A percentile compares a stretch with the other conserved stretches of the same genome.
These are phyloP conservation scores for Telmatherina bonti DNA, from an alignment of 2,797 vertebrate species.

Conservation along the genomic window DNA sequence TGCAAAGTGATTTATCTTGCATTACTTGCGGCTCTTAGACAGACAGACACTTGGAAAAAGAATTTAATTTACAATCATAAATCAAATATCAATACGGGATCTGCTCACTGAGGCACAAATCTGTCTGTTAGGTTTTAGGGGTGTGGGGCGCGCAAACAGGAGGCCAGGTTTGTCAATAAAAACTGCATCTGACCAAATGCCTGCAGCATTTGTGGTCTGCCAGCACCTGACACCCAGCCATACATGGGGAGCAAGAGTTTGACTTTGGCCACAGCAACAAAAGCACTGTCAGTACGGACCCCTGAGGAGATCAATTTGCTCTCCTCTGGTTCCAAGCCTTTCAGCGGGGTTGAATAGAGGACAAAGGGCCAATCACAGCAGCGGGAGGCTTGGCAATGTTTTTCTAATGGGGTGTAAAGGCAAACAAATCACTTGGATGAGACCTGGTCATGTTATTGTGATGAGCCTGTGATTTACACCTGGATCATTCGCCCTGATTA, in stretches of 20 bases:
- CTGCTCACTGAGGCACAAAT: not conserved
- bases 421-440: constrained; percentile 78
- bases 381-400: constrained; percentile 74
- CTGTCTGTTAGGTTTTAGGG: no score
- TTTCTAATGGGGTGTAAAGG: constrained; percentile 79
- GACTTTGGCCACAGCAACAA: constrained; percentile 73
- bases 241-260: constrained; percentile 58
- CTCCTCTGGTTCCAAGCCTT: constrained; percentile 67
- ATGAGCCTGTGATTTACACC: constrained; percentile 75
- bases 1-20: constrained; percentile 50
- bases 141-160: no score
- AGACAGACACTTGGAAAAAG: not conserved
- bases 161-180: constrained; percentile 47
- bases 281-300: constrained; percentile 65
- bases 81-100: not conserved
- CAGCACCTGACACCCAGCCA: constrained; percentile 69
- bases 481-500: constrained; percentile 66
- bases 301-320: constrained; percentile 77
- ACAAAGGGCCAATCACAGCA: constrained; percentile 68
- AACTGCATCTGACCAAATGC: constrained; percentile 61
- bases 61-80: not conserved
- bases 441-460: constrained; percentile 60
- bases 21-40: constrained; percentile 10
- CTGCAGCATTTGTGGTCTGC: constrained; percentile 59
- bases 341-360: constrained; percentile 78